Evolutionary conservation across 64 coral and sea anemone genomes (phyloP).

Genomic region (Dendrophyllia cribrosa): DNA sequence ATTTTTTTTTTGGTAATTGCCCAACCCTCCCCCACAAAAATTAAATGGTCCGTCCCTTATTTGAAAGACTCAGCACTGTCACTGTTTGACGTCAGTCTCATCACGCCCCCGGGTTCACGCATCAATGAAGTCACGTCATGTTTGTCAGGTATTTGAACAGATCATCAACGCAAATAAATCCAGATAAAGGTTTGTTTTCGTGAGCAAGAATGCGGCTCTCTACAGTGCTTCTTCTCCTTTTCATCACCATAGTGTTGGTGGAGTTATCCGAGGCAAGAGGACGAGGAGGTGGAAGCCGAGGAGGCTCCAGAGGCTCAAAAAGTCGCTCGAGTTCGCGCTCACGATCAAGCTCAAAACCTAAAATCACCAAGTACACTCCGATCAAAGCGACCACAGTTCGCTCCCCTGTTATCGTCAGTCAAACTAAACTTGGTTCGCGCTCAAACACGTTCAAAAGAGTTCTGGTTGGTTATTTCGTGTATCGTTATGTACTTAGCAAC

Average conservation of each 20-base stretch:
- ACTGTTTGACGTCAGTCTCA: too few relatives aligned
- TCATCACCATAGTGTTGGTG: neutral
- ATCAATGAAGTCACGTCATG: too few relatives aligned
- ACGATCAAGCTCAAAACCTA: neutral
- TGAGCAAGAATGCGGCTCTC: neutral
- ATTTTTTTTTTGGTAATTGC: too few relatives aligned
- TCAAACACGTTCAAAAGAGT: neutral
- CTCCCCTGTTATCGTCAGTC: slow-evolving; percentile 17
- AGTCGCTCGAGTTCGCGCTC: neutral
- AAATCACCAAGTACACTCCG: neutral
- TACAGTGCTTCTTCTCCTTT: neutral
- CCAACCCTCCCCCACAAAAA: too few relatives aligned
- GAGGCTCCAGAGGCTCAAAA: neutral
- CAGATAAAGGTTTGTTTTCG: too few relatives aligned
- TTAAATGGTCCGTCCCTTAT: too few relatives aligned
- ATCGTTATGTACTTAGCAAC: neutral
- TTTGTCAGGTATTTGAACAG: too few relatives aligned
- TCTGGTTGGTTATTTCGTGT: neutral
- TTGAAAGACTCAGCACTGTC: too few relatives aligned
- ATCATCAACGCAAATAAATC: too few relatives aligned
- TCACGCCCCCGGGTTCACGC: too few relatives aligned
- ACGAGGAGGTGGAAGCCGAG: neutral
- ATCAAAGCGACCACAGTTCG: neutral
- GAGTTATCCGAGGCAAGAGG: slow-evolving; percentile 7
- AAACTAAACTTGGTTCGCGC: neutral